Evolutionary conservation across 2,113 vertebrate species (phyloP), one percentile per base, ranked within the genome.

Genomic region (Erinaceus europaeus): DNA sequence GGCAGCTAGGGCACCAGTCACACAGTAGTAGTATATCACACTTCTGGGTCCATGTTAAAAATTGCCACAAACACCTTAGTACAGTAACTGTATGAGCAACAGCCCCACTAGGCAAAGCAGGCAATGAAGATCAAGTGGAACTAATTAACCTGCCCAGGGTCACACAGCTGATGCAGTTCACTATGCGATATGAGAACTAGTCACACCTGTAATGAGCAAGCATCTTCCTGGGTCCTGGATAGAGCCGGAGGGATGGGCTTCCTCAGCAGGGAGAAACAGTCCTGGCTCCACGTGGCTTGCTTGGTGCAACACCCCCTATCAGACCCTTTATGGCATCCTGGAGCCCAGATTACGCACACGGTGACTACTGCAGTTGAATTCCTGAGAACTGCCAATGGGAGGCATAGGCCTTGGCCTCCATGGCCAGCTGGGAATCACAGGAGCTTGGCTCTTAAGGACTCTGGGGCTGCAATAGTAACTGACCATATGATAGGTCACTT

Each of bases 251-350:
- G n/a, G n/a, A n/a, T n/a, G n/a, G n/a, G n/a, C n/a, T n/a, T n/a
- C n/a, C n/a, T n/a, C n/a, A n/a, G 21, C 52, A 82, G 25, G 9
- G 18, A 34, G 57, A 13, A 21, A 46, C 0, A 5, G 20, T 11
- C 32, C 52, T 55, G 52, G 52, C 52, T 55, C 25, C 52, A 29
- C 32, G 27, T 21, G 34, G 15, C 6, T 23, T 50, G 69, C 0
- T 0, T 0, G 12, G 10, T 20, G n/a, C n/a, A n/a, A n/a, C 52
- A 53, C 17, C 18, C 52, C 14, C 52, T 48, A 11, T 15, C 18
- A 23, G 12, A 36, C 40, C 42, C 76, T 57, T 6, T 4, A 6
- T 13, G 48, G 48, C 48, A n/a, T n/a, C n/a, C n/a, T n/a, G 13
- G 48, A 50, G 50, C 40, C 59, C 52, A 8, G 32, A 64, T 27